Conservation (phyloP, 92 coral and sea anemone genomes). For the Palythoa caribaeorum region DNA sequence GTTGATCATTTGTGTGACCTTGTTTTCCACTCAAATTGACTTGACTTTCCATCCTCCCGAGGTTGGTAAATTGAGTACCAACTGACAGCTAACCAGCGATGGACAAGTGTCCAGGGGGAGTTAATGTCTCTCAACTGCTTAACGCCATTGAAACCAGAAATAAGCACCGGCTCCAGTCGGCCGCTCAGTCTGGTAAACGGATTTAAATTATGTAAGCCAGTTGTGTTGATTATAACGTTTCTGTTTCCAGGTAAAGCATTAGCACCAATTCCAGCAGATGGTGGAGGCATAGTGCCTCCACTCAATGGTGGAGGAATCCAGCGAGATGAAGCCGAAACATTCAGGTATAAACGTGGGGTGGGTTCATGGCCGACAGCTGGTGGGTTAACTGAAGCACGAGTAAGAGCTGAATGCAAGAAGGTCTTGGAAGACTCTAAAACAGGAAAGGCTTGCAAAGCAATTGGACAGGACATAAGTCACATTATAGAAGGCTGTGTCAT, state of each 20-base stretch:
- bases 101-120: no score
- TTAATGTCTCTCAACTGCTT: no score
- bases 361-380: background rate
- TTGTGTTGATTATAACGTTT: no score
- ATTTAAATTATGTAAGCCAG: background rate
- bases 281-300: slow-evolving; percentile 21
- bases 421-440: slow-evolving; percentile 1
- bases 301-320: background rate
- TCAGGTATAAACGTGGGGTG: no score
- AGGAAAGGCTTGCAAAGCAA: slow-evolving; percentile 11
- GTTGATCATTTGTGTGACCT: no score
- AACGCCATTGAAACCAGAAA: no score
- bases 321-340: background rate
- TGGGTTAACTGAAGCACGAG: background rate
- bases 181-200: no score
- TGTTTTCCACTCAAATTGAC: no score
- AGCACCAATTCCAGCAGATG: background rate
- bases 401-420: slow-evolving; percentile 12
- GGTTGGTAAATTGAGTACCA: no score
- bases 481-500: background rate
- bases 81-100: no score
- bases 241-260: background rate
- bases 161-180: no score
- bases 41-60: no score
- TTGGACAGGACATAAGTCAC: background rate